Evolutionary conservation across 1,140 invertebrate species (phyloP).

Genomic region (Heliconius hermathena): DNA sequence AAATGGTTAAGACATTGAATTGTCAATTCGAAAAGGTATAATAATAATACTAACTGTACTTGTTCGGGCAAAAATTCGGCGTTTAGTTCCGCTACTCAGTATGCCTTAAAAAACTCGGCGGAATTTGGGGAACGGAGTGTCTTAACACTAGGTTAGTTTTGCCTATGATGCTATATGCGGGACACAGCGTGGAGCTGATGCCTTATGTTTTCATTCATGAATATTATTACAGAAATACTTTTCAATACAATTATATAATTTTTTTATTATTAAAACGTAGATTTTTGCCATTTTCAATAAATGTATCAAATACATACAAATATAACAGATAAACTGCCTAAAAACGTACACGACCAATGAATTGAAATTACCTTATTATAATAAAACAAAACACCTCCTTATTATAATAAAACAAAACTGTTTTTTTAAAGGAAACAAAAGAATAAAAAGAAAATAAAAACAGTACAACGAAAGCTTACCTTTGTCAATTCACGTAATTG

Average conservation of each 20-base stretch:
- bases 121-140: too few relatives aligned
- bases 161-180: too few relatives aligned
- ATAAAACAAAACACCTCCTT: background rate
- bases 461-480: slow-evolving; percentile 31
- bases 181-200: too few relatives aligned
- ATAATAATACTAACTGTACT: background rate
- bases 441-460: background rate
- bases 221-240: background rate
- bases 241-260: background rate
- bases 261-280: too few relatives aligned
- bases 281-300: too few relatives aligned
- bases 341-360: too few relatives aligned
- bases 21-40: background rate
- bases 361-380: background rate
- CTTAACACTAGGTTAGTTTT: too few relatives aligned
- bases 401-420: background rate
- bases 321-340: too few relatives aligned
- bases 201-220: background rate
- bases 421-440: background rate
- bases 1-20: slow-evolving; percentile 20
- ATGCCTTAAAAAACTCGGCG: too few relatives aligned
- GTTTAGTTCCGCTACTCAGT: too few relatives aligned
- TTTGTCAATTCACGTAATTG: slow-evolving; percentile 23
- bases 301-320: too few relatives aligned
- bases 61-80: background rate